Conservation (phyloP, 2,888 invertebrate species). For the Tenthredo amoena region DNA sequence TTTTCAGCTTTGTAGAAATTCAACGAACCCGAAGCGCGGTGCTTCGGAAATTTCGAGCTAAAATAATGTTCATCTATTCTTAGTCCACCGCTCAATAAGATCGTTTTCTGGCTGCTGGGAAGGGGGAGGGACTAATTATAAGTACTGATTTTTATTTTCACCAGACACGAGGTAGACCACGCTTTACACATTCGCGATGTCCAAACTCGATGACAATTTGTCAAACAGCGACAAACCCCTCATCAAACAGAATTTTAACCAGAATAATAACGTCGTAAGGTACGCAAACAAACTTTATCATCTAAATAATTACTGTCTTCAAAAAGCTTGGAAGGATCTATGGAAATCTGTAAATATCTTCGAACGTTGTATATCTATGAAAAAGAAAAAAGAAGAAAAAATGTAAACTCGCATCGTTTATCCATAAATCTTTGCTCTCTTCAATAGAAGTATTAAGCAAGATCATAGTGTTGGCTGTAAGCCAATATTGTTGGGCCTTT, state of each 20-base stretch:
- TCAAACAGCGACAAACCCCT: constrained; percentile 75
- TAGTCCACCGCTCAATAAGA: constrained; percentile 42
- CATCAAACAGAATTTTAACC: constrained; percentile 66
- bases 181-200: constrained; percentile 64
- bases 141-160: constrained; percentile 14
- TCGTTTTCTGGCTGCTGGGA: constrained; percentile 51
- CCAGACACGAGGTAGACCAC: constrained; percentile 27
- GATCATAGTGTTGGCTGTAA: not conserved
- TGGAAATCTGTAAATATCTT: not conserved
- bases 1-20: constrained; percentile 51
- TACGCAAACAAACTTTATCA: not conserved
- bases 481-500: not conserved
- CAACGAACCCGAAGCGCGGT: not conserved
- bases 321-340: not conserved
- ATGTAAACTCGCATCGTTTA: not conserved
- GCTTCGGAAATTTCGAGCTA: constrained; percentile 33
- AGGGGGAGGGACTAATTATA: constrained; percentile 63
- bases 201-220: constrained; percentile 73
- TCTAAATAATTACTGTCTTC: not conserved
- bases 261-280: constrained; percentile 62
- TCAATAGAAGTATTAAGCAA: not conserved
- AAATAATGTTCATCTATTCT: constrained; percentile 50
- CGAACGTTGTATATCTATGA: not conserved
- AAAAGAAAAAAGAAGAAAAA: not conserved
- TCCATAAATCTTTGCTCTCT: not conserved